phyloP scores from a whole-genome alignment of 2,797 vertebrate genomes.

The Cryptoblepharus egeriae region DNA sequence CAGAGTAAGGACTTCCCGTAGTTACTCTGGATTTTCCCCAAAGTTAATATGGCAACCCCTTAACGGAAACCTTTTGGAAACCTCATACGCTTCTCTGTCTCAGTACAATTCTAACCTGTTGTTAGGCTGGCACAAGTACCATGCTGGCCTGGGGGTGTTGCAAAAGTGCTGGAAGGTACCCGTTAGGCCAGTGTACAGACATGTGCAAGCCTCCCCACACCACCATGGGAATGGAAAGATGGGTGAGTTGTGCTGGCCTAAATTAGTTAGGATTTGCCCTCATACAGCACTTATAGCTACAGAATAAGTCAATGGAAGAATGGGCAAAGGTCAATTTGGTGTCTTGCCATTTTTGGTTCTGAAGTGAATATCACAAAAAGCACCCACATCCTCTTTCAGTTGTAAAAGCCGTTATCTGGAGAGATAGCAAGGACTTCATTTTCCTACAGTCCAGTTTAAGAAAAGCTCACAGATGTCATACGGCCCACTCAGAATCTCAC shows the following conservation, averaged over 20 bases:
- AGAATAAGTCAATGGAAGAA: neutral
- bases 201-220: too few species aligned
- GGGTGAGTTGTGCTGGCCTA: too few species aligned
- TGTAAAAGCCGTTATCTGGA: constrained; percentile 26
- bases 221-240: too few species aligned
- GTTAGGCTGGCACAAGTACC: too few species aligned
- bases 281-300: neutral
- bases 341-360: constrained; percentile 13
- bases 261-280: too few species aligned
- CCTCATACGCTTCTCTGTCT: neutral
- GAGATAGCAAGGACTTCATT: neutral
- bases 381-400: neutral
- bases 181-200: too few species aligned
- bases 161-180: too few species aligned
- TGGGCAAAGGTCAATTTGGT: neutral
- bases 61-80: neutral
- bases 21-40: too few species aligned
- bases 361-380: neutral
- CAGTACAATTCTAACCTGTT: too few species aligned
- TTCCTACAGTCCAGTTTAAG: constrained; percentile 5
- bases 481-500: neutral
- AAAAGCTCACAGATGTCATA: constrained; percentile 23
- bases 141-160: too few species aligned
- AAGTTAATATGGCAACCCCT: neutral
- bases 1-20: too few species aligned